Evolutionary conservation across 2,888 invertebrate genomes (phyloP).

Genomic region (Temnothorax ravouxi): DNA sequence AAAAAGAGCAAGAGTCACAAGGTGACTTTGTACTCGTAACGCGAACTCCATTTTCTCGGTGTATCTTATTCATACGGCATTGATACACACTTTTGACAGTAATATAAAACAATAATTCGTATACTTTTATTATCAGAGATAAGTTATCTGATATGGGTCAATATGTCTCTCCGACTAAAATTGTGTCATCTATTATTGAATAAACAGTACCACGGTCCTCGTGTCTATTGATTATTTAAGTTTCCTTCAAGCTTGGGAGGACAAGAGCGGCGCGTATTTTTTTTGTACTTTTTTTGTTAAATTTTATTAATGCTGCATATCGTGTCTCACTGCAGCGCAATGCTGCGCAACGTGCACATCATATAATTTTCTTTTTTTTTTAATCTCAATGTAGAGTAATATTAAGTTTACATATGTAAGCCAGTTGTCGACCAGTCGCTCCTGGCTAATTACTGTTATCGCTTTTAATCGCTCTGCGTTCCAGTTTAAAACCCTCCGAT

Average conservation of each 20-base stretch:
- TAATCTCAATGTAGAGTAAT: constrained; percentile 22
- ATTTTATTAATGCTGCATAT: constrained; percentile 24
- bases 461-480: constrained; percentile 28
- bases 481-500: constrained; percentile 46
- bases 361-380: not conserved
- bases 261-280: not conserved
- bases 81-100: constrained; percentile 9
- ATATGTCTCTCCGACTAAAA: not conserved
- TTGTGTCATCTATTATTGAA: not conserved
- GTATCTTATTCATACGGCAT: not conserved
- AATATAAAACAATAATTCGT: constrained; percentile 23
- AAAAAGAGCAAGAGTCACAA: not conserved
- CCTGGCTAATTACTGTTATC: constrained; percentile 37
- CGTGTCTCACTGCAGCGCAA: not conserved
- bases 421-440: constrained; percentile 30
- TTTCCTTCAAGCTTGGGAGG: not conserved
- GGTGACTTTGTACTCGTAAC: not conserved
- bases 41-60: not conserved
- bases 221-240: not conserved
- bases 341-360: not conserved
- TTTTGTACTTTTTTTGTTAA: constrained; percentile 11
- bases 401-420: constrained; percentile 19
- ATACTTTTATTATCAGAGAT: not conserved
- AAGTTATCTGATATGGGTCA: constrained; percentile 1
- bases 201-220: not conserved